Percentiles rank a stretch among this genome's conserved stretches.
Conservation (phyloP, 1,140 invertebrate genomes). For the Copidosoma floridanum region DNA sequence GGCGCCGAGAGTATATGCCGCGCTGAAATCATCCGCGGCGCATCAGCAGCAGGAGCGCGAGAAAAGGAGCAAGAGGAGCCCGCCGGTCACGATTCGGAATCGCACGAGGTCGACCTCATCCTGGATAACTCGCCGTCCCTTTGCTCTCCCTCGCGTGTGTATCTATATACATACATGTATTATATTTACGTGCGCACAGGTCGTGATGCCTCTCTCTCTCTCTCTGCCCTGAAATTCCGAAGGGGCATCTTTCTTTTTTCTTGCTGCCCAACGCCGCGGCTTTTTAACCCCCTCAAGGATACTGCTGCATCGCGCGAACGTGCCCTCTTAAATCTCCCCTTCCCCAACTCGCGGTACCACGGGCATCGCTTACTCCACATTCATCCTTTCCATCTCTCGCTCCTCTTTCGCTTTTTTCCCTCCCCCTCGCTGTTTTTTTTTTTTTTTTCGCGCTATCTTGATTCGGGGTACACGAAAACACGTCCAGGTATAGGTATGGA, state of each 20-base stretch:
- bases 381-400: conserved; percentile 2
- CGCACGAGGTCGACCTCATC: conserved; percentile 22
- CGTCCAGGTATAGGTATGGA: not conserved
- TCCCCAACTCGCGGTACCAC: not conserved
- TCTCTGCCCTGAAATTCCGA: conserved; percentile 41
- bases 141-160: not conserved
- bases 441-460: not conserved
- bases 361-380: conserved; percentile 7
- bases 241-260: conserved; percentile 30
- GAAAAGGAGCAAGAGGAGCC: conserved; percentile 27
- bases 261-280: not conserved
- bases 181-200: not conserved
- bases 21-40: conserved; percentile 9
- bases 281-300: conserved; percentile 19
- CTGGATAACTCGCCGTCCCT: conserved; percentile 1
- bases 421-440: not conserved
- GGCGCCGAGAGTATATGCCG: not conserved
- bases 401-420: not conserved
- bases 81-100: conserved; percentile 40
- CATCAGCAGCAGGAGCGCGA: not conserved
- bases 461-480: not conserved
- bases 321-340: conserved; percentile 10
- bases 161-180: not conserved
- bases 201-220: no score
- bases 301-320: not conserved